Evolutionary conservation across 2,888 invertebrate genomes (phyloP), one percentile per base, ranked within the genome.

Genomic region (Sabatieria punctata): DNA sequence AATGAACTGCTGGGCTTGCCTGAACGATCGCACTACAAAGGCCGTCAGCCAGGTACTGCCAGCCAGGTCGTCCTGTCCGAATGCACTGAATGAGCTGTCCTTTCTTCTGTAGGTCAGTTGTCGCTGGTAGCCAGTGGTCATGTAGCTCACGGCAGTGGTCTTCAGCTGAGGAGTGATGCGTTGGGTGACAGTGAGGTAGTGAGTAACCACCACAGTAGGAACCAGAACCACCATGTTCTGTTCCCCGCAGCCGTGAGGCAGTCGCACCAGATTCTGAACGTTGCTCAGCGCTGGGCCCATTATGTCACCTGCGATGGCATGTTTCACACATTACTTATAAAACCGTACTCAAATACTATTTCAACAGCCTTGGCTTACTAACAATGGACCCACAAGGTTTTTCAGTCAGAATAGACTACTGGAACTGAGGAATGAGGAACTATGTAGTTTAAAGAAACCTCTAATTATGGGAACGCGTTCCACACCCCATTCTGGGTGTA

Each of bases 1-100:
- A 22, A 83, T 79, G 60, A 78, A 78, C 8, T 55, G 38, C 39
- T 58, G 57, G 2, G 68, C 68, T 54, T 67, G 65, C 41, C 58
- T 58, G 57, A 68, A 68, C 3, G 64, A 61, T 51, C 63, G 63
- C 2, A 59, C 55, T 2, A 68, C 68, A 55, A 67, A 68, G 0
- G 68, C 66, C 15, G 67, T 65, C 49, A 68, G 67, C 69, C 69
- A 69, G 3, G 60, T 62, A 46, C 66, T 67, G n/a, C 68, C 68
- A 22, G 55, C 53, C 24, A 51, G 50, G 49, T 68, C 68, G 24
- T 57, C 54, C 22, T 65, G 53, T 18, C 69, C 69, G 55, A 68
- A 69, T 2, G 69, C 68, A 57, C 68, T 68, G 55, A 65, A 68
- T 13, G 68, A 66, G 0, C 66, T 65, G 48, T 66, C 67, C 8